Evolutionary conservation across 2,888 invertebrate genomes (phyloP), one percentile per base, ranked within the genome.

Genomic region (Polymixis lichenea): DNA sequence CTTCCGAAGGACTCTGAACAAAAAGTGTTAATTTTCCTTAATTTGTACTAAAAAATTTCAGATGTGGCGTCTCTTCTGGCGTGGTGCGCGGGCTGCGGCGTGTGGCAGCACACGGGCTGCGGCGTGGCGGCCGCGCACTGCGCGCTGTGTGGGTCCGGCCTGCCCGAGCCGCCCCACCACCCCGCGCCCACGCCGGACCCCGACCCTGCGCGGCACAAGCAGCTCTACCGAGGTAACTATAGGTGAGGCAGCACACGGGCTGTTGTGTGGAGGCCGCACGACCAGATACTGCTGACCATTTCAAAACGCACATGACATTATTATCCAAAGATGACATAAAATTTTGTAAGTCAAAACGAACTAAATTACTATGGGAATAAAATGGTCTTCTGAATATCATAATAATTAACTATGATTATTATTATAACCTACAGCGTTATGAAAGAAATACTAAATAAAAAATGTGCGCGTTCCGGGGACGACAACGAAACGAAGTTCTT

Each of bases 71-170:
- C 96, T 8, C 89, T 96, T 77, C 90, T 96, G 81, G 95, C 95
- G 87, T 93, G 94, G 90, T 96, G 96, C 80, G 83, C 77, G 15
- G 83, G 87, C 77, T 96, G 96, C 86, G 76, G 87, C 51, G 94
- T 92, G 90, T 95, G 94, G 93, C 95, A 94, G 88, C 96, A 96
- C 92, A 95, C 96, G 86, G 95, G 94, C 53, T 96, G 96, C 91
- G 93, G 94, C 90, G 90, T 86, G 86, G 88, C 87, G 84, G 83
- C 77, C 9, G 69, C 84, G 65, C 90, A 89, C 86, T 94, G 92
- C 90, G 90, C 90, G 83, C 84, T 83, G 43, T 46, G 43, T 13
- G 43, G 43, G 43, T 1, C 43, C 43, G 43, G 43, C 43, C 43
- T 46, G 43, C 43, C 43, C 43, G 43, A 46, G 43, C 43, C 43